phyloP scores from a whole-genome alignment of 2,113 vertebrate genomes.

The Arenaria interpres region DNA sequence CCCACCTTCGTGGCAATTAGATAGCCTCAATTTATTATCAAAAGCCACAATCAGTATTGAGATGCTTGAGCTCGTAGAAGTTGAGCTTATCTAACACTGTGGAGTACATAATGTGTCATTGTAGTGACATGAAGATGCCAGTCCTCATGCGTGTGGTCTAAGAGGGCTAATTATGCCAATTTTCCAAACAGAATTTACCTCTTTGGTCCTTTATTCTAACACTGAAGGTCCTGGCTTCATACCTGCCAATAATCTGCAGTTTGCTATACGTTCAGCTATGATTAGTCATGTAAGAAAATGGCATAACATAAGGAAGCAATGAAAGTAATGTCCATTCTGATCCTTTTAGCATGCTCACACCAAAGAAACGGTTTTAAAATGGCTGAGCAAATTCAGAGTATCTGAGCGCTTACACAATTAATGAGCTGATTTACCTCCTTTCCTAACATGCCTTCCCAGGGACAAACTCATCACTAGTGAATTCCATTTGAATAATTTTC shows the following conservation, averaged over 20 bases:
- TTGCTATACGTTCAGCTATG: not conserved
- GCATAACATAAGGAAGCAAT: not conserved
- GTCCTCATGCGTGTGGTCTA: not conserved
- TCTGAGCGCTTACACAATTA: not conserved
- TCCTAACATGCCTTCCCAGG: not conserved
- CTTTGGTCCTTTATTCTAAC: not conserved
- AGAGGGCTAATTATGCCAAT: not conserved
- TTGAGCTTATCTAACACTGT: not conserved
- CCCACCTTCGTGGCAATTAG: rapidly evolving
- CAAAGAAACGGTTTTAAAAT: not conserved
- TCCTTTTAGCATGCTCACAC: not conserved
- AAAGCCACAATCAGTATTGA: not conserved
- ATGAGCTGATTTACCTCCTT: not conserved
- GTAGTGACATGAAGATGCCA: not conserved
- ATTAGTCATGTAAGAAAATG: not conserved
- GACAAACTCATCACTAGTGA: not conserved
- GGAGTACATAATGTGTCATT: not conserved
- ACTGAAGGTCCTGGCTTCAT: not conserved
- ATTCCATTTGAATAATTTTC: not conserved
- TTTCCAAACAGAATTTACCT: not conserved
- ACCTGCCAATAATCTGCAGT: not conserved
- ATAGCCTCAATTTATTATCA: not conserved
- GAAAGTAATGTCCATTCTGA: not conserved
- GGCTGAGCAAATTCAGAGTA: not conserved
- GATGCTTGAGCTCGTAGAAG: not conserved